Evolutionary conservation across 2,888 invertebrate species (phyloP).

Genomic region (Drosophila lutescens): DNA sequence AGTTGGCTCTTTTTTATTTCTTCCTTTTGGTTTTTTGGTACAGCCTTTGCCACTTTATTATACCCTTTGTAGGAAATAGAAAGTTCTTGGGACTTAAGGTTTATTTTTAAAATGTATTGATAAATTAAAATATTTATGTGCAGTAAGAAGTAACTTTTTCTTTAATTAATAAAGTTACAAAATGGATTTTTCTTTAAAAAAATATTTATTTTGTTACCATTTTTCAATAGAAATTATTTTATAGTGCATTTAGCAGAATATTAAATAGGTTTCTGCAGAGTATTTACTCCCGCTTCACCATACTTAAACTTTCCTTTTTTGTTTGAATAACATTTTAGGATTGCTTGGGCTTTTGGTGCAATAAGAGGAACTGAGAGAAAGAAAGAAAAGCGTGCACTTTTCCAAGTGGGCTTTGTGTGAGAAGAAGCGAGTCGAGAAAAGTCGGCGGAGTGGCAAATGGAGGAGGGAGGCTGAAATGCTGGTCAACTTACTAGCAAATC

Average conservation of each 20-base stretch:
- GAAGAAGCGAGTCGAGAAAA: constrained; percentile 18
- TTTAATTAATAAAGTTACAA: too few relatives aligned
- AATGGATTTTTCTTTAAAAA: too few relatives aligned
- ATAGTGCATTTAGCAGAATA: constrained; percentile 1
- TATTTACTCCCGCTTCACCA: constrained; percentile 5
- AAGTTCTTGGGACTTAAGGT: too few relatives aligned
- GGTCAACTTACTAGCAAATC: constrained; percentile 57
- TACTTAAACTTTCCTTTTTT: constrained; percentile 13
- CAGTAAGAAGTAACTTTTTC: too few relatives aligned
- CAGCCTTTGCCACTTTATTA: constrained; percentile 17
- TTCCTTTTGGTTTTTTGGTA: constrained; percentile 2
- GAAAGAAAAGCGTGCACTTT: constrained; percentile 35
- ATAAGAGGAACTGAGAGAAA: constrained; percentile 21
- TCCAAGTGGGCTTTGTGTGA: constrained; percentile 38
- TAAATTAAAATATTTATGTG: too few relatives aligned
- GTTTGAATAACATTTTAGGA: constrained; percentile 52
- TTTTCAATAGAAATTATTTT: background rate
- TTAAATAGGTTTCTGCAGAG: background rate
- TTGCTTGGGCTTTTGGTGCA: constrained; percentile 24
- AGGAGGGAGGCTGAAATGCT: background rate
- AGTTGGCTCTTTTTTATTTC: constrained; percentile 22
- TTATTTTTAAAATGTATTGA: too few relatives aligned
- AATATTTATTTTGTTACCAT: too few relatives aligned
- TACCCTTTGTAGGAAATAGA: background rate
- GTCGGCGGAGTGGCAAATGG: background rate